Conservation (phyloP, 2,888 invertebrate species). For the Petrophora chlorosata region DNA sequence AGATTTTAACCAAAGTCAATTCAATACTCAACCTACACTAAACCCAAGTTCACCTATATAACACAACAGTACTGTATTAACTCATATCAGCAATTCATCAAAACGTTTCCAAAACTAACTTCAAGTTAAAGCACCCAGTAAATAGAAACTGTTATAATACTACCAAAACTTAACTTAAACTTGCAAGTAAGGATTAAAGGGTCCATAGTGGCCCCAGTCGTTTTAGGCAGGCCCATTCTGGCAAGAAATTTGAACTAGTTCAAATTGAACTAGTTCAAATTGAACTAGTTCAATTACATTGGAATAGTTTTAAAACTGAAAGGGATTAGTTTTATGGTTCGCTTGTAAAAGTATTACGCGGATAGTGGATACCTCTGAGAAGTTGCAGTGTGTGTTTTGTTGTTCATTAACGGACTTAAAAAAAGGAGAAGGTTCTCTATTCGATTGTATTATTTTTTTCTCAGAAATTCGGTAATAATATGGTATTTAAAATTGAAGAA, state of each 20-base stretch:
- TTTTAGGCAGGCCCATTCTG: slow-evolving; percentile 26
- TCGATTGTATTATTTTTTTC: no score
- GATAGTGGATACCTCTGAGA: no score
- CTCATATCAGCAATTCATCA: slow-evolving; percentile 23
- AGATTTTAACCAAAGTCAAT: not conserved
- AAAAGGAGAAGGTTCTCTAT: no score
- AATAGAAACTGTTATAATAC: slow-evolving; percentile 14
- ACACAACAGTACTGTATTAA: slow-evolving; percentile 7
- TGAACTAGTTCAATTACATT: slow-evolving; percentile 43
- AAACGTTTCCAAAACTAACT: slow-evolving; percentile 12
- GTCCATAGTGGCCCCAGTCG: slow-evolving; percentile 21
- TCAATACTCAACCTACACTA: not conserved
- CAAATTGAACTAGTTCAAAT: slow-evolving; percentile 38
- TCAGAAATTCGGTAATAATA: no score
- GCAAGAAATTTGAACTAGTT: slow-evolving; percentile 36
- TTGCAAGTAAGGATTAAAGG: slow-evolving; percentile 19
- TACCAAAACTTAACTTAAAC: slow-evolving; percentile 17
- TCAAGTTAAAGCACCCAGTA: slow-evolving; percentile 11
- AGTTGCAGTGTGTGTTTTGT: no score
- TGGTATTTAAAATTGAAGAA: no score
- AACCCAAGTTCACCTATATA: not conserved
- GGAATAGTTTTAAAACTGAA: slow-evolving; percentile 50
- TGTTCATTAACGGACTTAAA: no score
- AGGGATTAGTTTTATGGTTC: slow-evolving; percentile 23
- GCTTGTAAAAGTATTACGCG: slow-evolving; percentile 4